These are phyloP conservation scores for Merodon equestris DNA, from an alignment of 2,888 invertebrate species.

Conservation along the genomic window DNA sequence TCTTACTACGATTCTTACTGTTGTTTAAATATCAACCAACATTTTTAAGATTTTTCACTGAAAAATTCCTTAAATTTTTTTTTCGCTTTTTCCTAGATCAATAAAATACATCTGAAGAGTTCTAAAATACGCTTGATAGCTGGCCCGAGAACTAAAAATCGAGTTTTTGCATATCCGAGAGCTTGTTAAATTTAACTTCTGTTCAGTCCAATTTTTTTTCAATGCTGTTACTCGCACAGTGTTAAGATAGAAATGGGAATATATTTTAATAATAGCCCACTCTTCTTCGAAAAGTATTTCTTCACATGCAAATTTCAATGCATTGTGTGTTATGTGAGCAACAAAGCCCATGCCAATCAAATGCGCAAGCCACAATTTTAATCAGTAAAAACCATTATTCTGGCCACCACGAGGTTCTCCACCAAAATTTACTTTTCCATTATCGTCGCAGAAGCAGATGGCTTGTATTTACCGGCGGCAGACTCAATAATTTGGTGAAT, in stretches of 20 bases:
- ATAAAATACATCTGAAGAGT: neutral
- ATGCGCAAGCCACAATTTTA: neutral
- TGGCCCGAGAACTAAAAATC: conserved; percentile 2
- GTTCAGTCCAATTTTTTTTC: conserved; percentile 41
- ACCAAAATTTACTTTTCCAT: conserved; percentile 56
- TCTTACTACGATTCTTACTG: neutral
- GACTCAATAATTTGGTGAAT: conserved; percentile 3
- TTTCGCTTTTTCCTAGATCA: neutral
- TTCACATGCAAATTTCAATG: conserved; percentile 7
- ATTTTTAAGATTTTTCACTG: neutral
- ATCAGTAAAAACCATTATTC: conserved; percentile 15
- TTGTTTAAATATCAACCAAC: conserved; percentile 1
- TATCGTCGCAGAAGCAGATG: conserved; percentile 15
- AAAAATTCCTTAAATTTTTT: conserved; percentile 1
- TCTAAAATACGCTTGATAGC: neutral
- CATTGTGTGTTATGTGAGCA: neutral
- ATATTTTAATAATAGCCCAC: conserved; percentile 50
- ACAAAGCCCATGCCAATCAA: conserved; percentile 10
- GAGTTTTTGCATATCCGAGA: conserved; percentile 50
- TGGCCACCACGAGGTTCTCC: conserved; percentile 36
- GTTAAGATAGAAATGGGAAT: conserved; percentile 52
- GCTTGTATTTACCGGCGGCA: neutral
- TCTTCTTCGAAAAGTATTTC: conserved; percentile 51
- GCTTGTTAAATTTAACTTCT: conserved; percentile 39
- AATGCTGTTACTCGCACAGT: conserved; percentile 46